Evolutionary conservation across 1,140 invertebrate genomes (phyloP).

Genomic region (Drosophila gunungcola): DNA sequence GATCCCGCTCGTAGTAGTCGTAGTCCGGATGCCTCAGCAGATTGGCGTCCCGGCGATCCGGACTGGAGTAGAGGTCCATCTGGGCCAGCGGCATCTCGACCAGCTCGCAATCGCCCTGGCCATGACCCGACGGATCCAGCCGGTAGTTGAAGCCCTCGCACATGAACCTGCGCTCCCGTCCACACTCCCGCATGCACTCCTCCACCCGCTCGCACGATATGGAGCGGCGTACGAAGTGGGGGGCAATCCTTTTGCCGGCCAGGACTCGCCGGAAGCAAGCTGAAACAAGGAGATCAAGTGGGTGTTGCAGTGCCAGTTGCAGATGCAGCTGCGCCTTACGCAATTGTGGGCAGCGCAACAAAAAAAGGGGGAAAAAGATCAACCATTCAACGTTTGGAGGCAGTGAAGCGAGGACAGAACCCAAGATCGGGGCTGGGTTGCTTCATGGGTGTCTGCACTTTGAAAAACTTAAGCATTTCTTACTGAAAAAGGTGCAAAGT

Average conservation of each 20-base stretch:
- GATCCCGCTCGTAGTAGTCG: slow-evolving; percentile 91
- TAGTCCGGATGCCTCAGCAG: slow-evolving; percentile 88
- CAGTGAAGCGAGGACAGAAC: slow-evolving; percentile 61
- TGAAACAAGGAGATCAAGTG: slow-evolving; percentile 78
- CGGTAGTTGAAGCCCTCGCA: slow-evolving; percentile 94
- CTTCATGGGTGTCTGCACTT: slow-evolving; percentile 28
- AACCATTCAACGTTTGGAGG: slow-evolving; percentile 28
- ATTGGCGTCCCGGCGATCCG: slow-evolving; percentile 74
- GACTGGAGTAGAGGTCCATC: slow-evolving; percentile 86
- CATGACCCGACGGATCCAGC: slow-evolving; percentile 87
- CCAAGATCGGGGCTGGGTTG: slow-evolving; percentile 49
- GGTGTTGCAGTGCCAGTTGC: slow-evolving; percentile 36
- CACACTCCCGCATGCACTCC: slow-evolving; percentile 90
- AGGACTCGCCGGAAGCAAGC: slow-evolving; percentile 90
- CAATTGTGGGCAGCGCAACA: slow-evolving; percentile 28
- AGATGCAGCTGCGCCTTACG: slow-evolving; percentile 44
- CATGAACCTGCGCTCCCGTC: slow-evolving; percentile 89
- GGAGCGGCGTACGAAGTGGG: slow-evolving; percentile 88
- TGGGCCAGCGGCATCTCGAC: slow-evolving; percentile 88
- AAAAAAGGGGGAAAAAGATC: slow-evolving; percentile 24
- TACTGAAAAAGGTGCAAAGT: background rate
- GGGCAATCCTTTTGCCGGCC: slow-evolving; percentile 88
- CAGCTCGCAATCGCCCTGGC: slow-evolving; percentile 90
- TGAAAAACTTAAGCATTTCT: background rate
- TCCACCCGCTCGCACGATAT: slow-evolving; percentile 89